A percentile compares a stretch with the other conserved stretches of the same genome.
These are phyloP conservation scores for Heliconius congener DNA, from an alignment of 1,140 invertebrate species.

Conservation along the genomic window DNA sequence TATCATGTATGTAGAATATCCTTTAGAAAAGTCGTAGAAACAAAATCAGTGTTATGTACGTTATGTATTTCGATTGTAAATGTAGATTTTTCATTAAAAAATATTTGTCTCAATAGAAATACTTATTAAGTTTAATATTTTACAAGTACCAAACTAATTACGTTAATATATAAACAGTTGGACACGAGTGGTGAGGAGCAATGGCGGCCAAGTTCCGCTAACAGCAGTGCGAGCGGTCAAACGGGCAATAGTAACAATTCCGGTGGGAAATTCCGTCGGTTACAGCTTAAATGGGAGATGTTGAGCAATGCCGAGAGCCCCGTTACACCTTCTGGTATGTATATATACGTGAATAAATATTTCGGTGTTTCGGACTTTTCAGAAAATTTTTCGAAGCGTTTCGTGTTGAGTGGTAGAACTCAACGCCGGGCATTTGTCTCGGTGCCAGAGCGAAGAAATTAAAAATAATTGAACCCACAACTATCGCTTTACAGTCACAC, in stretches of 20 bases:
- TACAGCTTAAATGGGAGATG: conserved; percentile 94
- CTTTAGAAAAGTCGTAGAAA: not conserved
- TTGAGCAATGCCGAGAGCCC: conserved; percentile 82
- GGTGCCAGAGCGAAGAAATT: too few species aligned
- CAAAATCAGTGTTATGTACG: not conserved
- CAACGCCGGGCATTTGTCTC: too few species aligned
- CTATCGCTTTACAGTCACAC: too few species aligned
- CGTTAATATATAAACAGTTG: conserved; percentile 49
- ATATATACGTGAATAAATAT: not conserved
- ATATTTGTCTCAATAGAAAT: too few species aligned
- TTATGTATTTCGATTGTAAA: not conserved
- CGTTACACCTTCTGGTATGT: conserved; percentile 66
- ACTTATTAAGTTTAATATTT: not conserved
- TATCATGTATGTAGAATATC: not conserved
- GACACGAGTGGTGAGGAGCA: conserved; percentile 72
- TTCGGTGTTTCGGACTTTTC: too few species aligned
- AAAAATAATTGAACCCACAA: too few species aligned
- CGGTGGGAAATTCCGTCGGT: conserved; percentile 85
- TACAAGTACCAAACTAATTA: not conserved
- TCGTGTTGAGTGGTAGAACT: too few species aligned
- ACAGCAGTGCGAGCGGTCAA: conserved; percentile 62
- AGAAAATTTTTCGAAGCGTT: too few species aligned
- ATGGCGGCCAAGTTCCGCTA: conserved; percentile 67
- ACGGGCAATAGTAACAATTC: conserved; percentile 61
- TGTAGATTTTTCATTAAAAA: not conserved